Percentiles rank a stretch among this genome's conserved stretches.
phyloP scores from a whole-genome alignment of 2,797 vertebrate genomes.

The Hippopotamyrus pictus region DNA sequence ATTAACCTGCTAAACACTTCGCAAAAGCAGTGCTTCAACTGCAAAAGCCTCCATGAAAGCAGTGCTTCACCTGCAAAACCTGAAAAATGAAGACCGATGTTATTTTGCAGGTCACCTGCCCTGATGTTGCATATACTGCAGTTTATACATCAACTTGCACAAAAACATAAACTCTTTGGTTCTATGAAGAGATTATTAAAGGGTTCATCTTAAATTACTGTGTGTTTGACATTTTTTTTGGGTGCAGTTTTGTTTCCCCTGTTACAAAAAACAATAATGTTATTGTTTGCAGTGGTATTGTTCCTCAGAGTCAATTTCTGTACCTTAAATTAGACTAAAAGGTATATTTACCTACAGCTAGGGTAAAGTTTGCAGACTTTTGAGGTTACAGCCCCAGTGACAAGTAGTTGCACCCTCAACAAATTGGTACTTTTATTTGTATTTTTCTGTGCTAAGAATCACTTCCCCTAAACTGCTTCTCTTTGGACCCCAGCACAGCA shows the following conservation, averaged over 20 bases:
- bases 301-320: not conserved
- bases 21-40: not conserved
- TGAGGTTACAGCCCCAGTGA: not conserved
- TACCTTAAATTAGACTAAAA: not conserved
- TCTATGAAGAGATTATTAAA: not conserved
- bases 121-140: not conserved
- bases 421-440: not conserved
- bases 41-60: too few relatives aligned
- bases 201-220: not conserved
- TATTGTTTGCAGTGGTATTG: not conserved
- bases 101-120: not conserved
- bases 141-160: not conserved
- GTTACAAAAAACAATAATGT: not conserved
- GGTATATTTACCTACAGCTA: not conserved
- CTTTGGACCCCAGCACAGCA: not conserved
- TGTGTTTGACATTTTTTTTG: not conserved
- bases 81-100: not conserved
- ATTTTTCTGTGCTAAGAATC: not conserved
- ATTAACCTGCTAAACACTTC: not conserved
- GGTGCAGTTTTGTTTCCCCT: not conserved
- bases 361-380: not conserved
- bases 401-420: not conserved
- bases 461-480: not conserved
- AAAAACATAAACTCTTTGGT: not conserved
- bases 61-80: not conserved